phyloP scores from a whole-genome alignment of 2,888 invertebrate genomes.

The Drosophila nr. fundita region DNA sequence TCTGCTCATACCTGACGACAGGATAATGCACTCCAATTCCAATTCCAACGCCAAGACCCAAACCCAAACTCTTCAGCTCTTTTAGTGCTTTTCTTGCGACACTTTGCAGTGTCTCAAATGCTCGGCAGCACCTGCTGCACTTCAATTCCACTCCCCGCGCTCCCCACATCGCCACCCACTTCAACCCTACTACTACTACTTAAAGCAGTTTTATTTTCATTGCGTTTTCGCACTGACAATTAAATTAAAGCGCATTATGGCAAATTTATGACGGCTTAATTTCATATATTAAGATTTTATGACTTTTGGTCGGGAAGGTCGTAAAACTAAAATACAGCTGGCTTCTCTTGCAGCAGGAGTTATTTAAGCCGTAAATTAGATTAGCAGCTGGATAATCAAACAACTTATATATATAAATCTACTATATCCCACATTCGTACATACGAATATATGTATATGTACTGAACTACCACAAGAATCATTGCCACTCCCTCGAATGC shows the following conservation, averaged over 20 bases:
- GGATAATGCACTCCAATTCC: conserved; percentile 53
- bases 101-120: conserved; percentile 29
- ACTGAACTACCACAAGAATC: conserved; percentile 36
- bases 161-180: not conserved
- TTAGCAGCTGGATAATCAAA: conserved; percentile 70
- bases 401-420: conserved; percentile 2
- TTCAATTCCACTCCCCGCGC: not conserved
- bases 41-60: conserved; percentile 1
- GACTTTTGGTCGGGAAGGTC: conserved; percentile 35
- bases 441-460: not conserved
- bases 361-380: conserved; percentile 49
- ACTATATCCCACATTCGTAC: not conserved
- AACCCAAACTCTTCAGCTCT: conserved; percentile 24
- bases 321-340: conserved; percentile 56
- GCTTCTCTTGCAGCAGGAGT: conserved; percentile 15
- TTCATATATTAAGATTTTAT: conserved; percentile 82
- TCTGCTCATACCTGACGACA: conserved; percentile 38
- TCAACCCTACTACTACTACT: conserved; percentile 7
- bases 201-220: conserved; percentile 72
- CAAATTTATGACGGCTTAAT: conserved; percentile 82
- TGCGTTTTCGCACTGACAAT: conserved; percentile 73
- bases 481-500: conserved; percentile 42
- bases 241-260: conserved; percentile 81
- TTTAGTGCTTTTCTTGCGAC: conserved; percentile 58
- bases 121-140: conserved; percentile 58